Conservation (phyloP, 1,140 invertebrate genomes). For the Aplysia californica region DNA sequence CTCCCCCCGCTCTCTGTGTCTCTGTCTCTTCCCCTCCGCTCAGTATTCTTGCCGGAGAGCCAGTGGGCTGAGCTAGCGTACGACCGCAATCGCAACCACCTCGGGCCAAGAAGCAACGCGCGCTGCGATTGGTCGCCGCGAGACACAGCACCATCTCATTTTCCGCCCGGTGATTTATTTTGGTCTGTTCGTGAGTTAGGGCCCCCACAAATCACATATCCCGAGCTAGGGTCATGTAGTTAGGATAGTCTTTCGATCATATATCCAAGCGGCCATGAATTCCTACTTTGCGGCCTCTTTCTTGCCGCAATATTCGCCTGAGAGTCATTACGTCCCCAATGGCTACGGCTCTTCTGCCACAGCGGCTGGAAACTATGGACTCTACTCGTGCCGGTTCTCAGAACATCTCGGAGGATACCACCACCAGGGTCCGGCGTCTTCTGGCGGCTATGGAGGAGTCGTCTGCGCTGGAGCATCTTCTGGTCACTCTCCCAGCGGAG, state of each 20-base stretch:
- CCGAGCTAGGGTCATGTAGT: slow-evolving; percentile 50
- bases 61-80: not conserved
- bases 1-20: not conserved
- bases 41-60: not conserved
- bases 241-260: slow-evolving; percentile 44
- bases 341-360: slow-evolving; percentile 42
- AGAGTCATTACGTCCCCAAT: slow-evolving; percentile 48
- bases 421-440: not conserved
- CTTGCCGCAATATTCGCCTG: slow-evolving; percentile 58
- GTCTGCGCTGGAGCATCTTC: not conserved
- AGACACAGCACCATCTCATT: slow-evolving; percentile 40
- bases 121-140: slow-evolving; percentile 44
- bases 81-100: not conserved
- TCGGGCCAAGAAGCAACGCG: slow-evolving; percentile 31
- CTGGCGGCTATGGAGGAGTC: not conserved
- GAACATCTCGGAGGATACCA: slow-evolving; percentile 46
- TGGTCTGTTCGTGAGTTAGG: slow-evolving; percentile 45
- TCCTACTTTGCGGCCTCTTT: slow-evolving; percentile 56
- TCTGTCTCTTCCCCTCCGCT: not conserved
- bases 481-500: not conserved
- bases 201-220: slow-evolving; percentile 55
- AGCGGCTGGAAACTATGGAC: slow-evolving; percentile 51
- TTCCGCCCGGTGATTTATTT: slow-evolving; percentile 59
- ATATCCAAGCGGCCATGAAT: slow-evolving; percentile 53
- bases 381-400: slow-evolving; percentile 52